Evolutionary conservation across 2,113 vertebrate species (phyloP), one percentile per base, ranked within the genome.

Genomic region (Etia nguti): DNA sequence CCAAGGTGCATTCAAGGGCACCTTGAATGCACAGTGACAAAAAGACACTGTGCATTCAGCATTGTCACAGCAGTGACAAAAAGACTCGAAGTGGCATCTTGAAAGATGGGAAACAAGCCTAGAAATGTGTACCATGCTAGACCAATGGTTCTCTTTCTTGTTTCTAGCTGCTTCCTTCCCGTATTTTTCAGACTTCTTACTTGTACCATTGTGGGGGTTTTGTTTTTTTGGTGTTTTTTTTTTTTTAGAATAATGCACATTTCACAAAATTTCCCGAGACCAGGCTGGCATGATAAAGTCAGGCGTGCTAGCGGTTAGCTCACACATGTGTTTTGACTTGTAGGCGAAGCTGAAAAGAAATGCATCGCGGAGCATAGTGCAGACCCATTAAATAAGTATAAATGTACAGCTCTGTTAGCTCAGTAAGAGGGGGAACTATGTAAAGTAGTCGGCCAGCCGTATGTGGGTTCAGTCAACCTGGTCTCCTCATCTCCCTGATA

Each of bases 401-500:
- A 84, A 59, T 92, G 87, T 88, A 59, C 77, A 88, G 84, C 81
- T 90, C 62, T 93, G 62, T 84, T 87, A 91, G 88, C 84, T 86
- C 89, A 83, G 65, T 85, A 90, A 87, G 87, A 56, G 89, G 88
- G 86, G 85, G 60, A 55, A 82, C 36, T 88, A 79, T 92, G 60
- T 92, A 86, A 88, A 85, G 86, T 91, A 95, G 95, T 87, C 60
- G 90, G 95, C 93, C 94, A 94, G 93, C 84, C 91, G 85, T 97
- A 96, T 96, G 94, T 87, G 96, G 97, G 97, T 97, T 96, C 96
- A 89, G 94, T 97, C 96, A 97, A 97, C 97, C 96, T 96, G 97
- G 96, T 97, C 96, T 97, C 96, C 94, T 98, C 96, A 86, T 97
- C 93, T 97, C 96, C 96, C 97, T 92, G 92, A 95, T 96, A 95